These are phyloP conservation scores for Corythornis leucogaster DNA, from an alignment of 2,797 vertebrate species.

Conservation along the genomic window DNA sequence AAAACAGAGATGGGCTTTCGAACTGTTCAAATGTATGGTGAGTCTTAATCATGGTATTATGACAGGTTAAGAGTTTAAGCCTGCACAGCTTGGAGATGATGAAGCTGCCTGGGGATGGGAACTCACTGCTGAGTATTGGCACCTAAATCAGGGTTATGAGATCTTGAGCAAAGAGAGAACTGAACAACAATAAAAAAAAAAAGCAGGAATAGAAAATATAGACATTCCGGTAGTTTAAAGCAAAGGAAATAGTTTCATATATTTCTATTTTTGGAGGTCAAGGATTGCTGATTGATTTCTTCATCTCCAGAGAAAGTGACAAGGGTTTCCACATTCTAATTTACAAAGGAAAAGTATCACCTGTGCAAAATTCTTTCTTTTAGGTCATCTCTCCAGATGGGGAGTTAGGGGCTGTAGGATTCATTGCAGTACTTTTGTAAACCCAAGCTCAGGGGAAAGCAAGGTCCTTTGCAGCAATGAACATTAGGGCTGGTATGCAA, in stretches of 20 bases:
- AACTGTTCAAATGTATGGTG: constrained; percentile 35
- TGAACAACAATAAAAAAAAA: background rate
- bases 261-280: background rate
- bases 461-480: background rate
- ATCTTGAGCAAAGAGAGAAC: background rate
- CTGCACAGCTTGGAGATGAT: constrained; percentile 24
- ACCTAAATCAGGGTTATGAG: constrained; percentile 46
- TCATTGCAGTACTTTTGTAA: background rate
- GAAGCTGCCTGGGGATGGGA: constrained; percentile 38
- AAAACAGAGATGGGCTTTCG: background rate
- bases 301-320: background rate
- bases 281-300: constrained; percentile 5
- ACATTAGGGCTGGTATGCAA: background rate
- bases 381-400: background rate
- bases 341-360: background rate
- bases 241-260: background rate
- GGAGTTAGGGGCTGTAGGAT: background rate
- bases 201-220: background rate
- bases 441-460: background rate
- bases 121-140: constrained; percentile 14
- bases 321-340: background rate
- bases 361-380: background rate
- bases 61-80: constrained; percentile 54
- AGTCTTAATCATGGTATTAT: constrained; percentile 41
- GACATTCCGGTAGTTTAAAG: background rate